Evolutionary conservation across 2,113 vertebrate species (phyloP).

Genomic region (Stictonetta naevosa): DNA sequence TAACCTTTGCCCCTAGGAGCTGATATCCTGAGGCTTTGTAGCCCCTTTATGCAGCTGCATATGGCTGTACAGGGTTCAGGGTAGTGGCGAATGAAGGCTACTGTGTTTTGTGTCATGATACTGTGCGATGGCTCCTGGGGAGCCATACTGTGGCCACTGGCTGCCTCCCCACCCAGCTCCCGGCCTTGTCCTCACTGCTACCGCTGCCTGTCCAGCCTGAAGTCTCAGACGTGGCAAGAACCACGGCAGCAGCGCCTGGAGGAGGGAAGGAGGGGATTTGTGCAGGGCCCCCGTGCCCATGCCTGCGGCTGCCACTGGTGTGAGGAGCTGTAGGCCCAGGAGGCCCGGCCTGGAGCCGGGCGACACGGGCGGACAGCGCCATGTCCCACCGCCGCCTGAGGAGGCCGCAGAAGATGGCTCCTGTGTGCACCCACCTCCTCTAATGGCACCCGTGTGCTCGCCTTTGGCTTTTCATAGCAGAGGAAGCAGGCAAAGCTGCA

Average conservation of each 20-base stretch:
- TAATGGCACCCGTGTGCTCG: not conserved
- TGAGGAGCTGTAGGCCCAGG: not conserved
- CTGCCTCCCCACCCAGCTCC: not conserved
- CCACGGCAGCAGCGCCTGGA: not conserved
- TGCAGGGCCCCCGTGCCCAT: not conserved
- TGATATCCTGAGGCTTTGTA: not conserved
- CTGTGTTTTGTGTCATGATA: not conserved
- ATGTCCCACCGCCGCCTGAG: not conserved
- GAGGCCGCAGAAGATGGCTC: not conserved
- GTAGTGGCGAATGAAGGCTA: not conserved
- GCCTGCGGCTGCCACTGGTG: fast-evolving
- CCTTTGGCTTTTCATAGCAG: not conserved
- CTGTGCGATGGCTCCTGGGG: fast-evolving
- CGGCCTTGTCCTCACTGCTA: fast-evolving
- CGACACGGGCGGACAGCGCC: fast-evolving
- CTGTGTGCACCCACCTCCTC: not conserved
- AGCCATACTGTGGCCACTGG: not conserved
- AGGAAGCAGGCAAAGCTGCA: not conserved
- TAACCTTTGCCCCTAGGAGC: not conserved
- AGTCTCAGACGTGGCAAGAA: not conserved
- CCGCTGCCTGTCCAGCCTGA: not conserved
- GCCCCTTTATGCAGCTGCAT: not conserved
- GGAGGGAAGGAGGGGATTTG: not conserved
- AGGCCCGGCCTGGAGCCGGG: not conserved
- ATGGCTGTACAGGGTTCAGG: no score